These are phyloP conservation scores for Steatornis caripensis DNA, from an alignment of 2,113 vertebrate species.

Conservation along the genomic window DNA sequence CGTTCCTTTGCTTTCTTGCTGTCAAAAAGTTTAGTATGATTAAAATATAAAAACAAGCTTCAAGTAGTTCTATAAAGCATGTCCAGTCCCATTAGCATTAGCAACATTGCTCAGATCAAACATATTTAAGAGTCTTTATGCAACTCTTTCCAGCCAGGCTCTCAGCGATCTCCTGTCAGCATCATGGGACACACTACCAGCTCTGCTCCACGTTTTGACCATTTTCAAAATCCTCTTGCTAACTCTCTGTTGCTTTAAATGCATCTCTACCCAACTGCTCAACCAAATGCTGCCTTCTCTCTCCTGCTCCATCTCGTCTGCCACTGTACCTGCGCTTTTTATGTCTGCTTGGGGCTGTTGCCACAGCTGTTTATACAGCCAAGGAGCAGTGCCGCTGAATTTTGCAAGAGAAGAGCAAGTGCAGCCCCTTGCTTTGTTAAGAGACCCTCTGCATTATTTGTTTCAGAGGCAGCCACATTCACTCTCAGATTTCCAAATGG, in stretches of 20 bases:
- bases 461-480: neutral
- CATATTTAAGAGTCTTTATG: neutral
- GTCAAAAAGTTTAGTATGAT: neutral
- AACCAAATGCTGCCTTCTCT: constrained; percentile 27
- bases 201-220: neutral
- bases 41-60: neutral
- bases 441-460: constrained; percentile 34
- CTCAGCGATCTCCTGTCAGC: neutral
- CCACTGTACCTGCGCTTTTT: neutral
- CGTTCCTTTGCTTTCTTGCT: neutral
- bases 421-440: neutral
- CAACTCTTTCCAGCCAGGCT: neutral
- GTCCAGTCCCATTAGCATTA: constrained; percentile 25
- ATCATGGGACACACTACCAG: neutral
- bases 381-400: constrained; percentile 40
- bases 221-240: neutral
- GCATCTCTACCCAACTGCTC: constrained; percentile 37
- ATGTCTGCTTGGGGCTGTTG: neutral
- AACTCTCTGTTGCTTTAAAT: neutral
- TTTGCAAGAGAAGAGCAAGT: constrained; percentile 51
- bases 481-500: neutral
- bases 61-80: neutral
- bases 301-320: constrained; percentile 14
- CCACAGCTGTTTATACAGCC: constrained; percentile 52
- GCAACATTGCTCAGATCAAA: constrained; percentile 1